phyloP scores from a whole-genome alignment of 2,113 vertebrate genomes.

The Ptilonorhynchus violaceus region DNA sequence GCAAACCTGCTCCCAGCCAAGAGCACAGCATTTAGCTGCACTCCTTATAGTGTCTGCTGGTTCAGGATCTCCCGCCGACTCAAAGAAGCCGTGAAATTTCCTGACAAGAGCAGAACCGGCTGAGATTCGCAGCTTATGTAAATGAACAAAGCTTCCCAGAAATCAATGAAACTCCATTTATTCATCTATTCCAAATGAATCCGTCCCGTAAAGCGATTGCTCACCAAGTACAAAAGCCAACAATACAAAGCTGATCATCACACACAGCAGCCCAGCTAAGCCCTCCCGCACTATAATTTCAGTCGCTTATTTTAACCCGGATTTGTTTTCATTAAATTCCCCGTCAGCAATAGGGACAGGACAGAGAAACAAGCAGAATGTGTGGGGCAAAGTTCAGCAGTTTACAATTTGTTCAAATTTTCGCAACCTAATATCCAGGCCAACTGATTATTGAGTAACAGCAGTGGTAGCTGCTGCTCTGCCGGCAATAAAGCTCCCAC shows the following conservation, averaged over 20 bases:
- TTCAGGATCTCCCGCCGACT: neutral
- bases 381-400: neutral
- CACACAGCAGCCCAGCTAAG: neutral
- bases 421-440: neutral
- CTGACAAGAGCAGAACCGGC: neutral
- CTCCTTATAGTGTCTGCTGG: neutral
- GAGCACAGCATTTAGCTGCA: neutral
- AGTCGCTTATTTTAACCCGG: neutral
- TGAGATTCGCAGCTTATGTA: neutral
- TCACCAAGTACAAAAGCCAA: neutral
- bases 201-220: neutral
- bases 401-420: slow-evolving; percentile 16
- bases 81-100: slow-evolving; percentile 6
- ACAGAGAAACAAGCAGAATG: neutral
- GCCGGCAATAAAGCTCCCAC: neutral
- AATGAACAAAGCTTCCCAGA: neutral
- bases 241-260: slow-evolving; percentile 4
- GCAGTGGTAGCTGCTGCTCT: neutral
- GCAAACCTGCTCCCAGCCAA: neutral
- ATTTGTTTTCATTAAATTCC: neutral
- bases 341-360: neutral
- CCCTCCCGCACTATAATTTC: neutral
- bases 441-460: slow-evolving; percentile 28
- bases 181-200: neutral
- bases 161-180: neutral